Base-by-base conservation (phyloP, 2,888 invertebrate genomes). In the Argynnis bischoffii region DNA sequence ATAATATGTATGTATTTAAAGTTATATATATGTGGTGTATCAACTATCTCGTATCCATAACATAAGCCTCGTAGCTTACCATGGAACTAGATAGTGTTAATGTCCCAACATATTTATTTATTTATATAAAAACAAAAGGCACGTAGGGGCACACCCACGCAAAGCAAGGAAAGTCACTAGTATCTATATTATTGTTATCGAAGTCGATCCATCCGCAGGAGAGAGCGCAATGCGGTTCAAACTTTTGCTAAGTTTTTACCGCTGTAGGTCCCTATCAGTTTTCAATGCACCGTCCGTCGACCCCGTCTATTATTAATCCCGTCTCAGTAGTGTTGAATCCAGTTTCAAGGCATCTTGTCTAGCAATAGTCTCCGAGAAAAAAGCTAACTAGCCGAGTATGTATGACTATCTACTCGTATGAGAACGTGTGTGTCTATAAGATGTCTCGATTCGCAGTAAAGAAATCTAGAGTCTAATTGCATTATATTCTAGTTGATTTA, bases 291-390 rank as follows among this genome's bases (percentile, higher is more conserved):
- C 72, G 86, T 81, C 66, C 88, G 75, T 83, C 82, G 84, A 84
- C 81, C 85, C 80, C 78, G 74, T 85, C 84, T 88, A 84, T 88
- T 87, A 87, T 87, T 84, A 86, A 86, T 86, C 78, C 78, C 72
- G 74, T 78, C 79, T 79, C 81, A 76, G 76, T 75, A 75, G 78
- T 80, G 81, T 81, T 79, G 79, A 81, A 85, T 85, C 84, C 82
- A 83, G 84, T 85, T 84, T 79, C 78, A 71, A 81, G 80, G 78
- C 78, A 89, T 89, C 89, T 89, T 89, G 89, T 89, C 90, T 72
- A 75, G 73, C 65, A 78, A 79, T 75, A 71, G 73, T 72, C 71
- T 66, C 64, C 26, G 61, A 63, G 70, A 70, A 77, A 79, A 78
- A 78, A 77, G 73, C 66, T 63, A 54, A 11, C 70, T 55, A 26